Evolutionary conservation across 1,140 invertebrate species (phyloP).

Genomic region (Pseudomyrmex gracilis): DNA sequence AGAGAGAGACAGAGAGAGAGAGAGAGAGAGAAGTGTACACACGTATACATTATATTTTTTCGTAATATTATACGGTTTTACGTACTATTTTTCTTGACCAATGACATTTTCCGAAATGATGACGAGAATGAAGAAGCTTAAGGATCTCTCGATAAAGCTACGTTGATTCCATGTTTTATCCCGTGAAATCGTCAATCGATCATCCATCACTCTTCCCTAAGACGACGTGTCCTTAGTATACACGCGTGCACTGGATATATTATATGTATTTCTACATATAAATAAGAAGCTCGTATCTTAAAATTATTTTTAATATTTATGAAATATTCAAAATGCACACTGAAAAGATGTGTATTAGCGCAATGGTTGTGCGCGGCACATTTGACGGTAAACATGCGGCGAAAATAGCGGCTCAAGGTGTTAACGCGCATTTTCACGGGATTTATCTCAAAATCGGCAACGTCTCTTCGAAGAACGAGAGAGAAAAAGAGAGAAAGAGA

Average conservation of each 20-base stretch:
- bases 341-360: not conserved
- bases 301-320: not conserved
- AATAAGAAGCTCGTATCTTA: not conserved
- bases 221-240: conserved; percentile 55
- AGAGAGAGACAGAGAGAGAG: too few relatives aligned
- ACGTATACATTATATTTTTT: not conserved
- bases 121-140: conserved; percentile 11
- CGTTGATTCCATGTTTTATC: conserved; percentile 83
- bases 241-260: conserved; percentile 48
- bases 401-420: conserved; percentile 45
- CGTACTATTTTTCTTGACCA: conserved; percentile 12
- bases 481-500: too few relatives aligned
- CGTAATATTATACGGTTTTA: conserved; percentile 20
- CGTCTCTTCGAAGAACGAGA: conserved; percentile 9
- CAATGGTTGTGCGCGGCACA: not conserved
- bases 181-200: conserved; percentile 83
- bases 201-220: conserved; percentile 80
- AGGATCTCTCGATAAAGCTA: conserved; percentile 76
- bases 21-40: not conserved
- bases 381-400: not conserved
- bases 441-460: conserved; percentile 36
- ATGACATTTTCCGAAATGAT: conserved; percentile 18
- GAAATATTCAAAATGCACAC: not conserved
- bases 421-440: conserved; percentile 44
- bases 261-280: conserved; percentile 45